A percentile compares a stretch with the other conserved stretches of the same genome.
Conservation (phyloP, 2,113 vertebrate species). For the Onychostruthus taczanowskii region DNA sequence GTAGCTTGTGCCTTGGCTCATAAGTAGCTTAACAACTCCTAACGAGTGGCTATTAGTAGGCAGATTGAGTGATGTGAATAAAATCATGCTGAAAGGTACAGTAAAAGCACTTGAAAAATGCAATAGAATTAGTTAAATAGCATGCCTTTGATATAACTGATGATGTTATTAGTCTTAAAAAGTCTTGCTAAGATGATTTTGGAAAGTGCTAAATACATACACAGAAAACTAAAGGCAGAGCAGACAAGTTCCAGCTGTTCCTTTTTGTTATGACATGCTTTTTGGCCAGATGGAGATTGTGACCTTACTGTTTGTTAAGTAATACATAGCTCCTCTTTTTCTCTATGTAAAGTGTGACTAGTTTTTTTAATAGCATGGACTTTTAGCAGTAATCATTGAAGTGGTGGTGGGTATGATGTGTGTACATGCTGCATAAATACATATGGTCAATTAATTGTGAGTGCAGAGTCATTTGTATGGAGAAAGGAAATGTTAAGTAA, state of each 20-base stretch:
- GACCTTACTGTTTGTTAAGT: conserved; percentile 1
- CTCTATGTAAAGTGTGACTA: not conserved
- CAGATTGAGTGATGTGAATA: not conserved
- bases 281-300: conserved; percentile 1
- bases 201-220: not conserved
- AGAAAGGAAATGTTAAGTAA: not conserved
- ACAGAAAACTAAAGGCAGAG: not conserved
- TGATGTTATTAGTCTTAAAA: not conserved
- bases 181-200: not conserved
- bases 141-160: not conserved
- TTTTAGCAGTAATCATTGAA: not conserved
- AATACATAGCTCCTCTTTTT: not conserved
- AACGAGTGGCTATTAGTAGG: not conserved
- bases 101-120: not conserved
- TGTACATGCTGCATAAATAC: not conserved
- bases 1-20: not conserved
- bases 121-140: not conserved
- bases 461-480: not conserved
- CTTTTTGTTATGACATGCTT: not conserved
- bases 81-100: not conserved
- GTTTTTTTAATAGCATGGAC: not conserved
- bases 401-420: not conserved
- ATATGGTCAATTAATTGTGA: not conserved
- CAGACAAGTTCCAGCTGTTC: conserved; percentile 7
- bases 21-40: not conserved